phyloP scores from a whole-genome alignment of 2,888 invertebrate species.

The Euproctis similis region DNA sequence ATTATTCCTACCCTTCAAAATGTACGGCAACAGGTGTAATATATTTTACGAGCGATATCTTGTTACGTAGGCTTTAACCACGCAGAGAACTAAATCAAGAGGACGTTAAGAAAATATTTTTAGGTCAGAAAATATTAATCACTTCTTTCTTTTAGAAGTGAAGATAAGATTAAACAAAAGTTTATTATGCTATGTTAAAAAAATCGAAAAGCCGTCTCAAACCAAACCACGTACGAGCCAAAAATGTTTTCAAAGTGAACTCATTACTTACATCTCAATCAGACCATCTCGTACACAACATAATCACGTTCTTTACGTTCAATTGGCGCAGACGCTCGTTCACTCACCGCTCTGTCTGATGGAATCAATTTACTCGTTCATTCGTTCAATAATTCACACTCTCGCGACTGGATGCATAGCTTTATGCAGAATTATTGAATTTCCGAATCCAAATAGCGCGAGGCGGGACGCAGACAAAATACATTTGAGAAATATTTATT shows the following conservation, averaged over 20 bases:
- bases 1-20: too few relatives aligned
- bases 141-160: too few relatives aligned
- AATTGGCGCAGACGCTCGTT: slow-evolving; percentile 34
- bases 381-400: slow-evolving; percentile 51
- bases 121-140: too few relatives aligned
- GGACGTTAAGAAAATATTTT: too few relatives aligned
- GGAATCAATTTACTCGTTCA: slow-evolving; percentile 46
- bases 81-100: too few relatives aligned
- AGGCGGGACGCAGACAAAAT: slow-evolving; percentile 37
- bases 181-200: too few relatives aligned
- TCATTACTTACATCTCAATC: not conserved
- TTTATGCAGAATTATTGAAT: slow-evolving; percentile 63
- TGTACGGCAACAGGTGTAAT: too few relatives aligned
- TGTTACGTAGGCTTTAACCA: too few relatives aligned
- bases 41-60: too few relatives aligned
- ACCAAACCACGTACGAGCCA: not conserved
- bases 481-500: slow-evolving; percentile 45
- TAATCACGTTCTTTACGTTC: slow-evolving; percentile 37
- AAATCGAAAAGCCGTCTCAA: not conserved
- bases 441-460: slow-evolving; percentile 43
- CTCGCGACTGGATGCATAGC: slow-evolving; percentile 49
- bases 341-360: slow-evolving; percentile 32
- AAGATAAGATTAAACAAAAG: too few relatives aligned
- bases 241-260: not conserved
- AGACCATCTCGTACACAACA: not conserved